A percentile compares a stretch with the other conserved stretches of the same genome.
These are phyloP conservation scores for Hirundichthys speculiger DNA, from an alignment of 2,113 vertebrate species.

Conservation along the genomic window DNA sequence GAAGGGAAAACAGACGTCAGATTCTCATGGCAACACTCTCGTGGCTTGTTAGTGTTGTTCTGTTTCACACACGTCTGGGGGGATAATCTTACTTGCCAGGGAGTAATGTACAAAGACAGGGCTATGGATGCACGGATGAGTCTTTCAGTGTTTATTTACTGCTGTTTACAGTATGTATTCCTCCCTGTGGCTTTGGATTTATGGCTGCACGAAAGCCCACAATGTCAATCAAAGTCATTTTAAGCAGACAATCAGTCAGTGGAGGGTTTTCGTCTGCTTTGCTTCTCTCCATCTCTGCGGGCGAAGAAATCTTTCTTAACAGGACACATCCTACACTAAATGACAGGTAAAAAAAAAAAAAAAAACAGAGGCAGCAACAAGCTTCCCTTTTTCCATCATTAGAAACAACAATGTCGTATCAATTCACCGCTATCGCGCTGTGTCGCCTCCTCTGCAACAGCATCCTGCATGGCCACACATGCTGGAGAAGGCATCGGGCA, in stretches of 20 bases:
- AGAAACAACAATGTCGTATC: slow-evolving; percentile 10
- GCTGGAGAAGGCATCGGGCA: slow-evolving; percentile 1
- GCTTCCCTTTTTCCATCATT: neutral
- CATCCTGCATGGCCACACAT: slow-evolving; percentile 18
- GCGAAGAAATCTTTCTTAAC: slow-evolving; percentile 12
- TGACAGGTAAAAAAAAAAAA: neutral
- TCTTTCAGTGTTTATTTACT: slow-evolving; percentile 68
- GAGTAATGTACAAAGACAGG: slow-evolving; percentile 36
- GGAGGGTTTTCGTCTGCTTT: neutral
- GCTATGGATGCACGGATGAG: slow-evolving; percentile 29
- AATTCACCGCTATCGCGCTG: neutral
- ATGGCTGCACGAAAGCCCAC: slow-evolving; percentile 45
- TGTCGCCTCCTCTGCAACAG: slow-evolving; percentile 16
- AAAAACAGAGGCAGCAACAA: neutral
- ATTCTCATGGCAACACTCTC: slow-evolving; percentile 30
- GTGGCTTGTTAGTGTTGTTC: slow-evolving; percentile 5
- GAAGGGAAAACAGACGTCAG: slow-evolving; percentile 20
- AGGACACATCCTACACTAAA: slow-evolving; percentile 2
- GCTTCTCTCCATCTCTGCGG: neutral
- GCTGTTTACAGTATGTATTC: slow-evolving; percentile 62
- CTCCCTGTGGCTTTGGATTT: slow-evolving; percentile 62
- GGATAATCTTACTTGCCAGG: slow-evolving; percentile 46
- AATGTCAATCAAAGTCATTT: slow-evolving; percentile 69
- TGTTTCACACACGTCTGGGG: slow-evolving; percentile 21
- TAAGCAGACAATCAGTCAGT: slow-evolving; percentile 36